Conservation (phyloP, 2,888 invertebrate genomes). For the Platerodrilus igneus region DNA sequence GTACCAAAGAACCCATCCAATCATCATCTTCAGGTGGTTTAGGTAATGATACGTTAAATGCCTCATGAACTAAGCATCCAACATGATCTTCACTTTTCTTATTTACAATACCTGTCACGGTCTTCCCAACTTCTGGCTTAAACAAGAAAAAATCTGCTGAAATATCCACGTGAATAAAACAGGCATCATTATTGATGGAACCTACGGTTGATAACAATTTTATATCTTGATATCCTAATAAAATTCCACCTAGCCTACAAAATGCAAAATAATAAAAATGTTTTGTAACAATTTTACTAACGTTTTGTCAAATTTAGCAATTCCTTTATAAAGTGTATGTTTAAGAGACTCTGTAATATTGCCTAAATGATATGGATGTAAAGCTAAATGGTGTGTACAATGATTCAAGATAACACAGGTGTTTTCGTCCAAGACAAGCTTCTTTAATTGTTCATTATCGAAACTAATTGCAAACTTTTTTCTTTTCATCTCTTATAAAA, state of each 20-base stretch:
- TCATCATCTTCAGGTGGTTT: constrained; percentile 49
- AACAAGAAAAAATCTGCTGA: constrained; percentile 68
- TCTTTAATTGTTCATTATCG: constrained; percentile 52
- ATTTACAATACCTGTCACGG: constrained; percentile 61
- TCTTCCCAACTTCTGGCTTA: constrained; percentile 58
- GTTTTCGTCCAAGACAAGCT: constrained; percentile 53
- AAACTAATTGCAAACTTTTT: constrained; percentile 41
- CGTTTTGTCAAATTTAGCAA: constrained; percentile 60
- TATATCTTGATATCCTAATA: constrained; percentile 63
- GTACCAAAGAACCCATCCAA: constrained; percentile 56
- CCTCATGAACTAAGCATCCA: constrained; percentile 63
- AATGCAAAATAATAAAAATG: constrained; percentile 1
- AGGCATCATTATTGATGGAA: constrained; percentile 57
- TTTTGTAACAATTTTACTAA: constrained; percentile 45
- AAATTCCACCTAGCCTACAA: constrained; percentile 62
- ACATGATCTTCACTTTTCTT: constrained; percentile 64
- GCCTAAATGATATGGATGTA: constrained; percentile 61
- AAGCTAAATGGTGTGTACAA: constrained; percentile 54
- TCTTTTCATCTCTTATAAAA: constrained; percentile 15
- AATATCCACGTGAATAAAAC: constrained; percentile 62
- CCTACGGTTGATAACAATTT: constrained; percentile 56
- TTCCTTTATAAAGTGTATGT: constrained; percentile 55
- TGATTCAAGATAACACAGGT: constrained; percentile 55
- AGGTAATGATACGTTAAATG: constrained; percentile 67
- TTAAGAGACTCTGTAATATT: constrained; percentile 56